Evolutionary conservation across 2,888 invertebrate species (phyloP).

Genomic region (Opisthograptis luteolata): DNA sequence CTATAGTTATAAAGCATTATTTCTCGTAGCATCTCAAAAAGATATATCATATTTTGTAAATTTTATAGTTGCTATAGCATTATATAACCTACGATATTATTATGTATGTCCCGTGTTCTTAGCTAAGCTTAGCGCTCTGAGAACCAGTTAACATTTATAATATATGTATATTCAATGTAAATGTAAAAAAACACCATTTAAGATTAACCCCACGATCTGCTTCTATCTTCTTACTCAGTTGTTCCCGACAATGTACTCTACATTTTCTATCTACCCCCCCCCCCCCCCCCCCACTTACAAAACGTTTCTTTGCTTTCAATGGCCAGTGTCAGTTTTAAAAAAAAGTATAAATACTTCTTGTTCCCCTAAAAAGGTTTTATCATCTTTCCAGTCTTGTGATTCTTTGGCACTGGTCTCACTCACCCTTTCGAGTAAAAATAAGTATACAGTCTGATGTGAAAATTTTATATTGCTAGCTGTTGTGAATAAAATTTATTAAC

Average conservation of each 20-base stretch:
- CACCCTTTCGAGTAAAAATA: constrained; percentile 38
- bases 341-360: no score
- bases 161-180: constrained; percentile 46
- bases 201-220: constrained; percentile 42
- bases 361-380: constrained; percentile 9
- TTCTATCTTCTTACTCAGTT: constrained; percentile 40
- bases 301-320: constrained; percentile 35
- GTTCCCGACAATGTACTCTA: constrained; percentile 19
- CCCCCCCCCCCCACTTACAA: constrained; percentile 21
- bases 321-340: constrained; percentile 42
- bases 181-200: constrained; percentile 45
- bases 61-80: constrained; percentile 82
- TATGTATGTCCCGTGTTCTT: constrained; percentile 75
- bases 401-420: constrained; percentile 50
- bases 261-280: constrained; percentile 26
- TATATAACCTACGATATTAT: constrained; percentile 66
- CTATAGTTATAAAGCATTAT: constrained; percentile 72
- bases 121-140: constrained; percentile 81
- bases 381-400: constrained; percentile 11
- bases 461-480: constrained; percentile 83
- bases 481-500: constrained; percentile 84
- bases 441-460: constrained; percentile 73
- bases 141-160: constrained; percentile 70
- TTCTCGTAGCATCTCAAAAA: constrained; percentile 81
- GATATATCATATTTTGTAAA: constrained; percentile 85